Conservation (phyloP, 2,888 invertebrate genomes). For the Myopa tessellatipennis region DNA sequence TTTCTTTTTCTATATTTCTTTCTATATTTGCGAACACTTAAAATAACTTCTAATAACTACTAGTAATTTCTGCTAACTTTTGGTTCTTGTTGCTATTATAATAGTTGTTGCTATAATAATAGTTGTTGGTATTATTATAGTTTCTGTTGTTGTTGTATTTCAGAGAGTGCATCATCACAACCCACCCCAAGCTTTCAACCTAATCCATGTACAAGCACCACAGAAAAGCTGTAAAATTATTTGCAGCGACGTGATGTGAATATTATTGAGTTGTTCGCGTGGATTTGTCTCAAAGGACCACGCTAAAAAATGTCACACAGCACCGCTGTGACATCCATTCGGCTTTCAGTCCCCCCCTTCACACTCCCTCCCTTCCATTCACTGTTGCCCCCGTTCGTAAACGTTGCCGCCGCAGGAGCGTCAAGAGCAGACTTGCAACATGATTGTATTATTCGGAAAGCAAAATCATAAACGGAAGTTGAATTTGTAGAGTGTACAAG, state of each 20-base stretch:
- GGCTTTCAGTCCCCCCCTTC: neutral
- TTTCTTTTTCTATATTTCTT: no score
- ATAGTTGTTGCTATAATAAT: neutral
- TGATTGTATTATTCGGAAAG: slow-evolving; percentile 6
- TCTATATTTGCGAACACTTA: no score
- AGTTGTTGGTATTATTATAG: neutral
- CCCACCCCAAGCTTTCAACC: neutral
- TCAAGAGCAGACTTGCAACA: neutral
- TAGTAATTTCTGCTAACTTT: no score
- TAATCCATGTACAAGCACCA: neutral
- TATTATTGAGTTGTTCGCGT: slow-evolving; percentile 18
- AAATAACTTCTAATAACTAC: no score
- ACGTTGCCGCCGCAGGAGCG: no score
- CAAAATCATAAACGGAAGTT: slow-evolving; percentile 30
- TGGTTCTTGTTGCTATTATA: no score
- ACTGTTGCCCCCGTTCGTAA: neutral
- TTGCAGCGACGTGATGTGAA: slow-evolving; percentile 35
- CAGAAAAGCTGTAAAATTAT: slow-evolving; percentile 19
- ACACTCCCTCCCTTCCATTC: neutral
- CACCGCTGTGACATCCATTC: neutral
- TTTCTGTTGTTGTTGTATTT: no score
- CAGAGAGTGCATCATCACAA: neutral
- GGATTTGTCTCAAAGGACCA: slow-evolving; percentile 19
- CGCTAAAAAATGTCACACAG: neutral
- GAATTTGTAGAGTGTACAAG: slow-evolving; percentile 8